phyloP scores from a whole-genome alignment of 2,113 vertebrate species.

The Pomatorhinus ruficollis region DNA sequence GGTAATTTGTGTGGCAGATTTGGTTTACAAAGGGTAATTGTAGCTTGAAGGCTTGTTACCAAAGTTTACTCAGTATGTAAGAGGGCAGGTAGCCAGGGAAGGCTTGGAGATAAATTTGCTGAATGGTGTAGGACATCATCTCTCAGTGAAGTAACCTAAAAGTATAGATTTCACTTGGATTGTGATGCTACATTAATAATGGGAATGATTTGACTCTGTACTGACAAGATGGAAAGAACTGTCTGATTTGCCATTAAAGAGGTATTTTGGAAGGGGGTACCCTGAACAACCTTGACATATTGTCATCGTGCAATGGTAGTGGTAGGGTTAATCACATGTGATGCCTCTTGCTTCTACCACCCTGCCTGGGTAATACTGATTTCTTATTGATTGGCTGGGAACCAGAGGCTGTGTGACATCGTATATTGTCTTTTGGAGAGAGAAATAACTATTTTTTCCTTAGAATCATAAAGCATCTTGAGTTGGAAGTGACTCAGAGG shows the following conservation, averaged over 20 bases:
- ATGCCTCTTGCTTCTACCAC: not conserved
- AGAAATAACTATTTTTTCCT: not conserved
- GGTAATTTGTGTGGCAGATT: not conserved
- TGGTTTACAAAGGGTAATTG: not conserved
- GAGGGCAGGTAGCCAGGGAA: fast-evolving
- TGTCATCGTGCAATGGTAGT: fast-evolving
- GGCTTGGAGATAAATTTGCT: not conserved
- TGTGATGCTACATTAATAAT: not conserved
- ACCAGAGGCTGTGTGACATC: not conserved
- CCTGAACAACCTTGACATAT: not conserved
- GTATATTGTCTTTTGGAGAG: not conserved
- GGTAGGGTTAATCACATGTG: not conserved
- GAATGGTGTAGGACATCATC: not conserved
- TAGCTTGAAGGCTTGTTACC: not conserved
- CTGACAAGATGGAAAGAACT: not conserved
- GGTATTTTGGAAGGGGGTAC: not conserved
- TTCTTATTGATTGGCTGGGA: not conserved
- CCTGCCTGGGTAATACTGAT: not conserved
- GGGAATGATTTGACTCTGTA: not conserved
- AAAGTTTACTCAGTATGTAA: not conserved
- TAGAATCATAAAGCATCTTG: not conserved
- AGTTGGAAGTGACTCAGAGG: not conserved
- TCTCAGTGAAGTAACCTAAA: not conserved
- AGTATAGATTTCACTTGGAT: not conserved
- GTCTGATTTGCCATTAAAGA: not conserved